These are phyloP conservation scores for Megaceryle torquata DNA, from an alignment of 2,113 vertebrate genomes.

Conservation along the genomic window DNA sequence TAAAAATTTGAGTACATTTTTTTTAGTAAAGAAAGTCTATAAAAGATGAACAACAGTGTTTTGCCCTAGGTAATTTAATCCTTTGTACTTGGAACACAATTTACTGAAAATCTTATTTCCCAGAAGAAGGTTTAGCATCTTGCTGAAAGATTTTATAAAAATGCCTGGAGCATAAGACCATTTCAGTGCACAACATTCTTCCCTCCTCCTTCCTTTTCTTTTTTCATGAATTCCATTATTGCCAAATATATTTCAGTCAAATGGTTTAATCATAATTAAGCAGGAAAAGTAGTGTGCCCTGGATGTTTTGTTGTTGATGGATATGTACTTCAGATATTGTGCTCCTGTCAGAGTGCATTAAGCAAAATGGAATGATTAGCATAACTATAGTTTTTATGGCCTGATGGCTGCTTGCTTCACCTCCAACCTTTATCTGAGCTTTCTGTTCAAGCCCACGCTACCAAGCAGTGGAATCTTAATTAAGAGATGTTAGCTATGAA, in stretches of 20 bases:
- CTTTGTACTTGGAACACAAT: constrained; percentile 14
- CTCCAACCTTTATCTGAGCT: neutral
- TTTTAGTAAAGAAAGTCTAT: neutral
- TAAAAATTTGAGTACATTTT: neutral
- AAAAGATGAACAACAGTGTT: neutral
- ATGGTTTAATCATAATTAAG: constrained; percentile 35
- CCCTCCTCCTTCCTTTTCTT: neutral
- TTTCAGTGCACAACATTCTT: neutral
- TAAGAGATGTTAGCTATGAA: neutral
- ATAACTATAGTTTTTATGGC: neutral
- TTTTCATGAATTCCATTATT: constrained; percentile 23
- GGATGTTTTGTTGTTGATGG: constrained; percentile 39
- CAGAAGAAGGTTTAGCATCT: neutral
- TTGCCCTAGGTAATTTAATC: neutral
- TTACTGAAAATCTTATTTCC: constrained; percentile 33
- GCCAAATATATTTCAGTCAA: constrained; percentile 22
- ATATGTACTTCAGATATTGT: constrained; percentile 29
- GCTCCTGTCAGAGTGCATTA: constrained; percentile 45
- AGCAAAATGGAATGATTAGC: constrained; percentile 9
- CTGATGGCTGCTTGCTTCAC: neutral
- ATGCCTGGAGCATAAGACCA: constrained; percentile 29
- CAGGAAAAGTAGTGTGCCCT: neutral
- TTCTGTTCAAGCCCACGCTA: neutral
- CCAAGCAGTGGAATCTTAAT: neutral
- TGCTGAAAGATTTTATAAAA: constrained; percentile 18